Base-by-base conservation (phyloP, 92 coral and sea anemone genomes). In the Heliopora coerulea region DNA sequence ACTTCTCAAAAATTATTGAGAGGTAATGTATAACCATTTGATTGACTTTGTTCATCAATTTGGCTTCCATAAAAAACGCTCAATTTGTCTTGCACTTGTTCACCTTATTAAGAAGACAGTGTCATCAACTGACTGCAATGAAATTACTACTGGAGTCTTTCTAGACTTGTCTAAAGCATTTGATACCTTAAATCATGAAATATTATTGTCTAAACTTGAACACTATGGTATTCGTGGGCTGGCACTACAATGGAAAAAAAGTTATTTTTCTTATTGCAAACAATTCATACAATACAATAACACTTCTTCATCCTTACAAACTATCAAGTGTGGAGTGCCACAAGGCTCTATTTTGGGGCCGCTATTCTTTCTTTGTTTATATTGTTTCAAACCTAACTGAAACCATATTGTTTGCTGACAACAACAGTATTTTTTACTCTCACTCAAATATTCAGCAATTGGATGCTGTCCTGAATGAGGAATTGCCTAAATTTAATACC, bases 271-370 rank as follows among this genome's bases (percentile, higher is more conserved):
- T 23, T 50, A 65, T 26, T 60, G 86, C 13, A 15, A 62, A 46
- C 86, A 82, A 67, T 82, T 82, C 40, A 78, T 82, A 2, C 75
- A 73, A 10, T 74, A 23, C 54, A 65, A 73, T 65, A 24, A 58
- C 27, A 54, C 52, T 65, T 40, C 65, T 40, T 82, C 86, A 8
- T 39, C 61, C 44, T 7, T 50, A 20, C 52, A 65, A 12, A 33
- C 30, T 20, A 62, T 81, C 23, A 29, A 50, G 18, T 77, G 82
- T 63, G 82, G 73, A 0, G 73, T 62, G 29, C 72, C 65, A 20
- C 83, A 79, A 27, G 78, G 83, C n/a, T 80, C 79, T 35, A 80
- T 70, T 8, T 72, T 73, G 37, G 80, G 80, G 18, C 72, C 85
- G 27, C 54, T 73, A 18, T 49, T 62, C 32, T 81, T 81, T 61